A percentile compares a stretch with the other conserved stretches of the same genome.
phyloP scores from a whole-genome alignment of 1,140 invertebrate species.

The Cheumatopsyche charites region DNA sequence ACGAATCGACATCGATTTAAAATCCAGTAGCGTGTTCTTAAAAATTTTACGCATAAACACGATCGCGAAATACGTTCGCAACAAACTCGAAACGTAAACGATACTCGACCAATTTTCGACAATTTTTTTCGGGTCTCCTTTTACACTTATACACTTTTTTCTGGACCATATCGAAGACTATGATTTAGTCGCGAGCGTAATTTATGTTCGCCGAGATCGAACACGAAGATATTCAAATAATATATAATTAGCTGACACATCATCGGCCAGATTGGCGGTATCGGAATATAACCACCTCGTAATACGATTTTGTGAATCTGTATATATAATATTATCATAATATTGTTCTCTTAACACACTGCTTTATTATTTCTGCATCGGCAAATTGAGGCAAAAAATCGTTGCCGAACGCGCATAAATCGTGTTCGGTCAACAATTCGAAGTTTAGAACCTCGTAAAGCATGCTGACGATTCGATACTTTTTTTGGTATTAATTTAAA shows the following conservation, averaged over 20 bases:
- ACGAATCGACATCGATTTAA: background rate
- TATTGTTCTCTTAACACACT: no score
- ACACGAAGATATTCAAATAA: slow-evolving; percentile 36
- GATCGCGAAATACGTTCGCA: background rate
- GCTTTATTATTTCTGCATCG: no score
- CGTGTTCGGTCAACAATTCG: no score
- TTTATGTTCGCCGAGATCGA: slow-evolving; percentile 32
- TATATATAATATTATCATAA: no score
- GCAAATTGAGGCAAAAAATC: no score
- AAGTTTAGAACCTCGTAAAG: no score
- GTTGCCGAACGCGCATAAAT: no score
- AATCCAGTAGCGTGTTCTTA: slow-evolving; percentile 16
- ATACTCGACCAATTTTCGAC: background rate
- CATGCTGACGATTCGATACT: no score
- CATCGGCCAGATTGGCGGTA: slow-evolving; percentile 23
- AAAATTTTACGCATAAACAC: slow-evolving; percentile 25
- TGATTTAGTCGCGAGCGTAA: slow-evolving; percentile 27
- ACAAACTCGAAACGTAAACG: no score
- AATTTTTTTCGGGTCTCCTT: background rate
- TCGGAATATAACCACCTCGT: slow-evolving; percentile 6
- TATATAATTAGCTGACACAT: slow-evolving; percentile 36
- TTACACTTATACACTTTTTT: slow-evolving; percentile 15
- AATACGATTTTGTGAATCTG: no score
- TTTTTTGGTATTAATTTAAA: no score
- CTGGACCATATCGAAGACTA: background rate